Base-by-base conservation (phyloP, 2,888 invertebrate genomes). In the Lampropteryx suffumata region DNA sequence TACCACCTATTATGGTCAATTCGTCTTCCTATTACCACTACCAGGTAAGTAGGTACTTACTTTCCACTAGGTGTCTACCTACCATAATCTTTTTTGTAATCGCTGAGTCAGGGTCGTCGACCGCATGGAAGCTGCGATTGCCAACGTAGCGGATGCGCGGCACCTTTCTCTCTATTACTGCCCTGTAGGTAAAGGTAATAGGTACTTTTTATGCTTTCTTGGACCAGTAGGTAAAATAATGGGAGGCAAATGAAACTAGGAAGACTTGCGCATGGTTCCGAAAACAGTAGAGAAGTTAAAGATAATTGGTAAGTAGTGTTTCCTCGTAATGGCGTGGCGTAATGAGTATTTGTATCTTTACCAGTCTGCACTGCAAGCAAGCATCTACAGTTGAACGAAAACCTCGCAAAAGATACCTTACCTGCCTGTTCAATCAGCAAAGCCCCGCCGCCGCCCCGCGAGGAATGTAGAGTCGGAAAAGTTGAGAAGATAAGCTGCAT, bases 11-110 rank as follows among this genome's bases (percentile, higher is more conserved):
- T 52, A 42, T 39, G 48, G 48, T 43, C 34, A 53, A 57, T 50
- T 57, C 42, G 46, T 50, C 35, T 61, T 49, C 55, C 50, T 50
- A 46, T 60, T 42, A 45, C 61, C 49, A 63, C 62, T 60, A 65
- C 61, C 61, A 66, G 65, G 55, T 63, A 70, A n/a, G n/a, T n/a
- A n/a, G n/a, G n/a, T n/a, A n/a, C n/a, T n/a, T n/a, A n/a, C n/a
- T n/a, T n/a, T n/a, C 62, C 63, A 64, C 67, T 72, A 72, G n/a
- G n/a, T n/a, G n/a, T 70, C 71, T 73, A 73, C 69, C 70, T 71
- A 64, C 66, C 63, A 78, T 81, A 82, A 85, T 83, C 78, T 84
- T 86, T 87, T 85, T 85, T 87, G 79, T 86, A 82, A 88, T 83
- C 84, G 79, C 75, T 70, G 74, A 71, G 67, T 65, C 65, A 72